Evolutionary conservation across 2,113 vertebrate species (phyloP).

Genomic region (Pterocles burchelli): DNA sequence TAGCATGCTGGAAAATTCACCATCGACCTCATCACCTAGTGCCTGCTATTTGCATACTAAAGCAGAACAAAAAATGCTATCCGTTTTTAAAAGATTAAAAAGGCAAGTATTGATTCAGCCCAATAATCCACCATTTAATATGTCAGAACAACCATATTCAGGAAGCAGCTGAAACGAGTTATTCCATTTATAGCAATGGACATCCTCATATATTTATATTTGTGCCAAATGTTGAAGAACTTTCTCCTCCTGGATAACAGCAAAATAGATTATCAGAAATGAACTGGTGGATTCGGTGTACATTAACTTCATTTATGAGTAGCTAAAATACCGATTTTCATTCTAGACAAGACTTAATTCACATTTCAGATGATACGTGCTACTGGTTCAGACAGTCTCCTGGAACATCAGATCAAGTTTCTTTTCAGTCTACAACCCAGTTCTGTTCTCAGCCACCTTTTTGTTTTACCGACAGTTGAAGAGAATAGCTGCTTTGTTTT

Average conservation of each 20-base stretch:
- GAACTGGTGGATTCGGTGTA: background rate
- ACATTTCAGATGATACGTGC: background rate
- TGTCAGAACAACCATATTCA: fast-evolving
- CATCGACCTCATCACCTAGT: background rate
- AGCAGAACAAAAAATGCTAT: background rate
- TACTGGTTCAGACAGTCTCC: background rate
- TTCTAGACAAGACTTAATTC: background rate
- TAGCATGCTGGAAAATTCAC: background rate
- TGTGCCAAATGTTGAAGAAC: background rate
- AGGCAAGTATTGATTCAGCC: background rate
- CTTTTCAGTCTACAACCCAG: background rate
- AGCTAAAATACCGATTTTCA: background rate
- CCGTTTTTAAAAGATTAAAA: background rate
- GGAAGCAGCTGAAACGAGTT: background rate
- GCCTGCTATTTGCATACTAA: background rate
- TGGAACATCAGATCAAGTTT: background rate
- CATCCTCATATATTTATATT: background rate
- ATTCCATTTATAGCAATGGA: background rate
- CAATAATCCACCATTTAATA: fast-evolving
- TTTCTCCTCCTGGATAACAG: background rate
- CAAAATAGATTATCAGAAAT: background rate
- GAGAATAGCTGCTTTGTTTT: background rate
- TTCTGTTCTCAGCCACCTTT: background rate
- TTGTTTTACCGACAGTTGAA: background rate
- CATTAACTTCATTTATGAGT: fast-evolving